These are phyloP conservation scores for Platichthys stellatus DNA, from an alignment of 2,113 vertebrate species.

Conservation along the genomic window DNA sequence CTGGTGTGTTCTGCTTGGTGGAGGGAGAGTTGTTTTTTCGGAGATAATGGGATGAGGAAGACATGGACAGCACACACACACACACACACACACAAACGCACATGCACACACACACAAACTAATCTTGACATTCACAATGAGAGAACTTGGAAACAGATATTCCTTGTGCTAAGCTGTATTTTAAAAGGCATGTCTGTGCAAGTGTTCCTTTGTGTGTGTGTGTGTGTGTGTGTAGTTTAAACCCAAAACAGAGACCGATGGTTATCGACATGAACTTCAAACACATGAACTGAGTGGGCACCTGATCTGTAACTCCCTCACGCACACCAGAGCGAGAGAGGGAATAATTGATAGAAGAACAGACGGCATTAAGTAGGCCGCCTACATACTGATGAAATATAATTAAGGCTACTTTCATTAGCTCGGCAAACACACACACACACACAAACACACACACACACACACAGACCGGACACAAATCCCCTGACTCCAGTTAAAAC, in stretches of 20 bases:
- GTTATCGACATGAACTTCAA: slow-evolving; percentile 43
- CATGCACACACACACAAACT: background rate
- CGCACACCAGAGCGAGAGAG: background rate
- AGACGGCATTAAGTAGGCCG: slow-evolving; percentile 2
- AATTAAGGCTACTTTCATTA: slow-evolving; percentile 37
- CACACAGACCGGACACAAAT: slow-evolving; percentile 27
- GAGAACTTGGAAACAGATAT: slow-evolving; percentile 26
- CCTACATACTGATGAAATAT: slow-evolving; percentile 46
- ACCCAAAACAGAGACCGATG: background rate
- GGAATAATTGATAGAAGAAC: slow-evolving; percentile 8
- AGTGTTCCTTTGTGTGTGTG: slow-evolving; percentile 23
- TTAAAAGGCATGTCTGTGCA: slow-evolving; percentile 51
- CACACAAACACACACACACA: slow-evolving; percentile 7
- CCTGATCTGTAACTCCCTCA: slow-evolving; percentile 20
- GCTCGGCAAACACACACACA: slow-evolving; percentile 11
- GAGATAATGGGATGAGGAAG: background rate
- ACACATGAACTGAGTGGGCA: slow-evolving; percentile 11
- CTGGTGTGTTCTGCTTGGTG: background rate
- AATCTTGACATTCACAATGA: slow-evolving; percentile 9
- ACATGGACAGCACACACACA: background rate
- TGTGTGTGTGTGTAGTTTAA: slow-evolving; percentile 1
- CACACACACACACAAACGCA: background rate
- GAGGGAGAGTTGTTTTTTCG: background rate
- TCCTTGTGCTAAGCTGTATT: slow-evolving; percentile 20
- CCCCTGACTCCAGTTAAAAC: slow-evolving; percentile 45